These are phyloP conservation scores for Elachura formosa DNA, from an alignment of 2,113 vertebrate genomes.

Conservation along the genomic window DNA sequence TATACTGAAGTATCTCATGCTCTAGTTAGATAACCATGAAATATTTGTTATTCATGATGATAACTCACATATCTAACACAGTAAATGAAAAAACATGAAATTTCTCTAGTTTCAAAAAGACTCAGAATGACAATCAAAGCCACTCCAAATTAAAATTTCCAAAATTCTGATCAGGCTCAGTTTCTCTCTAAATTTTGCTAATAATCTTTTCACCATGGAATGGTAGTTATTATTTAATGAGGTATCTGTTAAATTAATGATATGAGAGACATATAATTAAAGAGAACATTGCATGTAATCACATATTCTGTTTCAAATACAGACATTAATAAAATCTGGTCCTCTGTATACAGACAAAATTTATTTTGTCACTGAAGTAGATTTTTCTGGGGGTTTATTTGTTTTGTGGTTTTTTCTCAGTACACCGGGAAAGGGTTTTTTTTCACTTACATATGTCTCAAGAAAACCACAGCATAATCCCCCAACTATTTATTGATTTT, in stretches of 20 bases:
- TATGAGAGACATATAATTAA: background rate
- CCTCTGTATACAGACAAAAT: background rate
- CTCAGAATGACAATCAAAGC: background rate
- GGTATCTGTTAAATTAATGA: background rate
- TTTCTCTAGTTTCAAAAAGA: background rate
- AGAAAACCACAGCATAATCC: background rate
- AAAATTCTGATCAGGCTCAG: background rate
- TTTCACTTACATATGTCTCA: background rate
- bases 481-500: background rate
- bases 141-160: background rate
- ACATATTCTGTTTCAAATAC: background rate
- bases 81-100: background rate
- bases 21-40: background rate
- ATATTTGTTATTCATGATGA: background rate
- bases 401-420: accelerated
- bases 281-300: background rate
- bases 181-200: background rate
- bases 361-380: background rate
- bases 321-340: background rate
- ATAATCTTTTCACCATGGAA: background rate
- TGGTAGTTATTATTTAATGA: background rate
- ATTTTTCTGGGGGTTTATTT: background rate
- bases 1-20: background rate
- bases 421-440: background rate
- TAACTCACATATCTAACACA: background rate